These are phyloP conservation scores for Centruroides vittatus DNA, from an alignment of 1,140 invertebrate species.

Conservation along the genomic window DNA sequence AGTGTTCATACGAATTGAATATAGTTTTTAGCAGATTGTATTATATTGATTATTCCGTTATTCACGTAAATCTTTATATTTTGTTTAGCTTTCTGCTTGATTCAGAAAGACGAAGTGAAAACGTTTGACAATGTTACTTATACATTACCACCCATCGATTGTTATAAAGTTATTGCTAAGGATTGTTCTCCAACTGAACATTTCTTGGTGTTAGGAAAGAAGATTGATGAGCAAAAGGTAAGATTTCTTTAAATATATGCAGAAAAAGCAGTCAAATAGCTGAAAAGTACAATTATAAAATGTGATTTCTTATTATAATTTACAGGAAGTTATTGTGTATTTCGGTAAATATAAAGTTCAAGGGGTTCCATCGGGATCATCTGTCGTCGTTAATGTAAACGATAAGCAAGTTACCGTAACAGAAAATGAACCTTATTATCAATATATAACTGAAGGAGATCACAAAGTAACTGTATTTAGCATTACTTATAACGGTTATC, in stretches of 20 bases:
- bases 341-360: slow-evolving; percentile 11
- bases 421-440: slow-evolving; percentile 3
- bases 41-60: no score
- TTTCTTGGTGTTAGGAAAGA: slow-evolving; percentile 12
- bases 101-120: slow-evolving; percentile 7
- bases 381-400: slow-evolving; percentile 10
- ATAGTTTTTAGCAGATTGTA: no score
- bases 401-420: slow-evolving; percentile 2
- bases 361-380: slow-evolving; percentile 3
- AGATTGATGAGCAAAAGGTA: background rate
- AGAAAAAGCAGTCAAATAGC: no score
- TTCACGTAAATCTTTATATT: background rate
- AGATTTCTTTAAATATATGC: no score
- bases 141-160: slow-evolving; percentile 10
- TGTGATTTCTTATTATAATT: no score
- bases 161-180: slow-evolving; percentile 15
- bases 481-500: background rate
- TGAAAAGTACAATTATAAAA: no score
- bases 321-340: slow-evolving; percentile 9
- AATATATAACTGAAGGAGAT: background rate
- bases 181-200: slow-evolving; percentile 14
- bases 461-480: slow-evolving; percentile 1
- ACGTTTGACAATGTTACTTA: slow-evolving; percentile 15
- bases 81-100: slow-evolving; percentile 6
- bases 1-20: no score